Evolutionary conservation across 2,888 invertebrate species (phyloP).

Genomic region (Atrina japonica): DNA sequence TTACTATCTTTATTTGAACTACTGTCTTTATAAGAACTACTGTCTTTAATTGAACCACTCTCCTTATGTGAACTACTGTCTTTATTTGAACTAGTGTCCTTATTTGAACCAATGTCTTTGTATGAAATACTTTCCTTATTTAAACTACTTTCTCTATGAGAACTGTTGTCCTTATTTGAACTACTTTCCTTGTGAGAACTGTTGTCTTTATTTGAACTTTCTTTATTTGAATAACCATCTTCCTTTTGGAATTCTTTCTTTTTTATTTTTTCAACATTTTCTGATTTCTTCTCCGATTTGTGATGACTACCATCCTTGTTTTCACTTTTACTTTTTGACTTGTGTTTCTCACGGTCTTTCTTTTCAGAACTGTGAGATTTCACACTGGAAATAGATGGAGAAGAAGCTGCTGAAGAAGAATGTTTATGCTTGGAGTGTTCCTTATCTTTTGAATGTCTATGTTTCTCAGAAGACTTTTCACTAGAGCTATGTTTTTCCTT

Average conservation of each 20-base stretch:
- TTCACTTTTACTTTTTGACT: slow-evolving; percentile 21
- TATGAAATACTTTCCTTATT: slow-evolving; percentile 17
- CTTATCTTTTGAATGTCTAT: slow-evolving; percentile 42
- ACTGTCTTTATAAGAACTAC: no score
- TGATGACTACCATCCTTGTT: no score
- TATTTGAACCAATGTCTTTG: slow-evolving; percentile 6
- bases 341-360: slow-evolving; percentile 37
- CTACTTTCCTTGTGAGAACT: no score
- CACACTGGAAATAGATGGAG: slow-evolving; percentile 8
- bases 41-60: not conserved
- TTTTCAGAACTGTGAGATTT: slow-evolving; percentile 30
- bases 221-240: slow-evolving; percentile 19
- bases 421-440: slow-evolving; percentile 32
- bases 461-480: slow-evolving; percentile 27
- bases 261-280: slow-evolving; percentile 24
- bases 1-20: slow-evolving; percentile 1
- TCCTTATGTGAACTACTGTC: slow-evolving; percentile 10
- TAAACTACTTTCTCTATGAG: no score
- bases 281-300: not conserved
- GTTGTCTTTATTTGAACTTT: slow-evolving; percentile 19
- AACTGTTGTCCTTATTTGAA: slow-evolving; percentile 31
- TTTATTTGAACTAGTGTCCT: no score
- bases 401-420: not conserved
- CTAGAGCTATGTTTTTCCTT: slow-evolving; percentile 31
- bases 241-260: slow-evolving; percentile 5